A percentile compares a stretch with the other conserved stretches of the same genome.
phyloP scores from a whole-genome alignment of 2,888 invertebrate species.

The Zhengitettix transpicula region DNA sequence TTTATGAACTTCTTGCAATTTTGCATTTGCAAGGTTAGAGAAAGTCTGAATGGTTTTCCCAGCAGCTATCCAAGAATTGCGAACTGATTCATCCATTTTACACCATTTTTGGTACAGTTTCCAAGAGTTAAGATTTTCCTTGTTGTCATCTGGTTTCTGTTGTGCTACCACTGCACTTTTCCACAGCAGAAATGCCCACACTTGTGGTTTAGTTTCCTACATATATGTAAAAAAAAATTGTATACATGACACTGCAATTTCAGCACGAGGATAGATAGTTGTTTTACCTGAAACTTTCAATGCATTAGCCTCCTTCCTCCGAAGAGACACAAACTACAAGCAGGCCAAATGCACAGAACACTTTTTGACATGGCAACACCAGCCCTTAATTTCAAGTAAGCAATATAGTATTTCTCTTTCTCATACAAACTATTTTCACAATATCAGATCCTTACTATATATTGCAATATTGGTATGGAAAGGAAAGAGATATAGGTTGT shows the following conservation, averaged over 20 bases:
- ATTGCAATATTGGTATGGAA: no score
- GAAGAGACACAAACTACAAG: no score
- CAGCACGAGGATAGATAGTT: not conserved
- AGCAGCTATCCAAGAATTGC: slow-evolving; percentile 65
- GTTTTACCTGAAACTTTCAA: not conserved
- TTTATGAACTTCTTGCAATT: slow-evolving; percentile 25
- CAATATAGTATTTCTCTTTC: no score
- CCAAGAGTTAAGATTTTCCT: slow-evolving; percentile 41
- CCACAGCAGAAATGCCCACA: slow-evolving; percentile 74
- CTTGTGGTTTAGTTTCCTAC: slow-evolving; percentile 63
- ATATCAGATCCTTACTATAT: no score
- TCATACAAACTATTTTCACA: no score
- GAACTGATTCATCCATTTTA: slow-evolving; percentile 53
- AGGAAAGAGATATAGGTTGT: no score
- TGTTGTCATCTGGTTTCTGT: slow-evolving; percentile 26
- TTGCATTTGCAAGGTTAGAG: slow-evolving; percentile 47
- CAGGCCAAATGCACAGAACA: no score
- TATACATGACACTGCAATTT: not conserved
- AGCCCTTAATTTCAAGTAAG: no score
- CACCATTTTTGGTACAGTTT: slow-evolving; percentile 71
- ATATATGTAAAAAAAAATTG: slow-evolving; percentile 10
- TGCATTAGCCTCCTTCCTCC: no score
- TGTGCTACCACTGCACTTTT: slow-evolving; percentile 36
- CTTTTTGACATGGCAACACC: no score
- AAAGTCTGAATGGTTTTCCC: slow-evolving; percentile 58